These are phyloP conservation scores for Mantis religiosa DNA, from an alignment of 2,888 invertebrate genomes.

Conservation along the genomic window DNA sequence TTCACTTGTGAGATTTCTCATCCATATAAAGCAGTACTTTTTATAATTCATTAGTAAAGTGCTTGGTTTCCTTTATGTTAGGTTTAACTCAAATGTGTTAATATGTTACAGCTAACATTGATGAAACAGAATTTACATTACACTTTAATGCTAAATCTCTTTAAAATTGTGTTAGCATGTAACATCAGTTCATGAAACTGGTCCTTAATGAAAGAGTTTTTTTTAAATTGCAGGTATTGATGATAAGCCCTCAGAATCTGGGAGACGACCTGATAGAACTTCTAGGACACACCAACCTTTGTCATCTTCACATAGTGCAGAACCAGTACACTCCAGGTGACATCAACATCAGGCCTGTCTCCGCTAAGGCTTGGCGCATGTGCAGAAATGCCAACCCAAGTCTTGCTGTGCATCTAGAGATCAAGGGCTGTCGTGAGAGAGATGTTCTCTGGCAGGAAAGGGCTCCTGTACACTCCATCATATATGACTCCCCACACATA, in stretches of 20 bases:
- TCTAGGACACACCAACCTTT: constrained; percentile 59
- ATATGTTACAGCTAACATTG: too few species aligned
- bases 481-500: constrained; percentile 60
- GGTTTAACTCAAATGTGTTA: too few species aligned
- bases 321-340: constrained; percentile 63
- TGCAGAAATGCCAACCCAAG: constrained; percentile 55
- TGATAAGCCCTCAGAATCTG: constrained; percentile 69
- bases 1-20: too few species aligned
- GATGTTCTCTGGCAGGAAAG: constrained; percentile 63
- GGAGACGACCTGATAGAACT: constrained; percentile 67
- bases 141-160: too few species aligned
- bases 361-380: constrained; percentile 47
- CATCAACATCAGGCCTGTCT: constrained; percentile 24
- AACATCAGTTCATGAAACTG: too few species aligned
- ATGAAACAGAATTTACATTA: too few species aligned
- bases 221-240: constrained; percentile 49
- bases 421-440: constrained; percentile 56
- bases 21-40: too few species aligned
- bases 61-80: too few species aligned
- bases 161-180: too few species aligned
- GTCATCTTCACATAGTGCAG: constrained; percentile 68
- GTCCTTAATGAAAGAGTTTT: too few species aligned
- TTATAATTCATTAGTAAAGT: too few species aligned
- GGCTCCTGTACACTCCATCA: constrained; percentile 63
- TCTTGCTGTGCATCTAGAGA: constrained; percentile 64